Base-by-base conservation (phyloP, 2,113 vertebrate species). In the Toxotes chatareus region DNA sequence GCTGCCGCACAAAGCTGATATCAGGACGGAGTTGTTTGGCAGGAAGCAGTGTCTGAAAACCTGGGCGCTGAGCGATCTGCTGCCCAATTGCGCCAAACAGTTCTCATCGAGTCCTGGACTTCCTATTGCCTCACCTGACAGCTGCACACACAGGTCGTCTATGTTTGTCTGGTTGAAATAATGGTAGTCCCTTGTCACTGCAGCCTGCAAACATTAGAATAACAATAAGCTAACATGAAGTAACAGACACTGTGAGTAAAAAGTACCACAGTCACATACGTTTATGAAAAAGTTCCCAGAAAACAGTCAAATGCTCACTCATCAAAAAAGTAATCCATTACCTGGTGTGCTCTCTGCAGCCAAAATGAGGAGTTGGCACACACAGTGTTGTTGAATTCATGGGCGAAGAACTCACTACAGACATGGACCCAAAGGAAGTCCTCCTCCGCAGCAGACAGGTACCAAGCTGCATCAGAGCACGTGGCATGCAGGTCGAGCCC, bases 391-490 rank as follows among this genome's bases (percentile, higher is more conserved):
- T 96, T 96, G 90, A 97, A 97, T 85, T 96, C 94, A 9, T 94
- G 93, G 11, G 96, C 94, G 76, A 96, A 96, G 73, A 91, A 96
- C 90, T 97, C 96, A 8, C 94, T 95, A 93, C 97, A 97, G 46
- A 97, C 94, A 64, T 94, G 93, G 32, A 96, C 94, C 97, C 96
- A 97, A 1, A 95, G 82, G 59, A 95, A 96, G 83, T 96, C 95
- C 23, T 96, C 93, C 79, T 96, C 95, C 9, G 95, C 95, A 0
- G 94, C 96, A 5, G 96, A 93, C 38, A 96, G 90, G 75, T 97
- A 97, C 96, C 96, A 97, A 46, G 95, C 96, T 1, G 96, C 96
- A 11, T 95, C 95, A 2, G 95, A 95, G 82, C 97, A 98, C 1
- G 95, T 90, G 34, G 91, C 90, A 1, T 88, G 92, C 2, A 96